Conservation (phyloP, 1,140 invertebrate genomes). For the Diabrotica virgifera region DNA sequence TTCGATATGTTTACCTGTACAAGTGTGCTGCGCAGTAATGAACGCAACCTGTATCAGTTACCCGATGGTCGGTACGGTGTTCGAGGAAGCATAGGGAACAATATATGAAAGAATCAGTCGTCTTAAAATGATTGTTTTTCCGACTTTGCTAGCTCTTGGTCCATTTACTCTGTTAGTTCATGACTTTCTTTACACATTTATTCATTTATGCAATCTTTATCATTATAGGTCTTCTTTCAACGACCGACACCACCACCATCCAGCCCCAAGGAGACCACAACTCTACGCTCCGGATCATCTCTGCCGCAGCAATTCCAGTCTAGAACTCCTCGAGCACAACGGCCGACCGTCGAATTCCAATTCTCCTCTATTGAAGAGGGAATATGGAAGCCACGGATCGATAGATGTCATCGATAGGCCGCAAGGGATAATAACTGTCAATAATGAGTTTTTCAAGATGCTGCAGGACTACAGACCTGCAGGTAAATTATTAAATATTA, state of each 20-base stretch:
- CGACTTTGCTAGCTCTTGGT: too few relatives aligned
- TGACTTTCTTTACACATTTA: too few relatives aligned
- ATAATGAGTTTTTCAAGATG: constrained; percentile 68
- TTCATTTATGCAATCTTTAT: too few relatives aligned
- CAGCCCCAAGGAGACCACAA: constrained; percentile 16
- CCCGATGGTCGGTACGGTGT: too few relatives aligned
- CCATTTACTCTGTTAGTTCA: too few relatives aligned
- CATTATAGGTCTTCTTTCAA: constrained; percentile 39
- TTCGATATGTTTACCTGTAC: too few relatives aligned
- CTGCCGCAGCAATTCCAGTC: constrained; percentile 60
- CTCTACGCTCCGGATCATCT: constrained; percentile 26
- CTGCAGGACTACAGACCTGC: constrained; percentile 69
- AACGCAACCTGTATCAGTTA: too few relatives aligned
- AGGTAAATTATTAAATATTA: constrained; percentile 27
- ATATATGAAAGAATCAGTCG: too few relatives aligned
- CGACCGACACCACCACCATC: constrained; percentile 41
- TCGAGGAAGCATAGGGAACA: too few relatives aligned
- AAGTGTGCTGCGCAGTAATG: too few relatives aligned
- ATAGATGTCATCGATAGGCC: constrained; percentile 54
- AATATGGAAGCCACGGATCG: constrained; percentile 61
- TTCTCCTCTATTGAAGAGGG: constrained; percentile 52
- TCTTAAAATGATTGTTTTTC: too few relatives aligned
- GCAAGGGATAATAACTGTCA: constrained; percentile 10
- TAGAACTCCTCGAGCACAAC: constrained; percentile 53
- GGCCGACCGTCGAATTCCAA: constrained; percentile 34